phyloP scores from a whole-genome alignment of 1,140 invertebrate genomes.

The Lepidurus couesii region DNA sequence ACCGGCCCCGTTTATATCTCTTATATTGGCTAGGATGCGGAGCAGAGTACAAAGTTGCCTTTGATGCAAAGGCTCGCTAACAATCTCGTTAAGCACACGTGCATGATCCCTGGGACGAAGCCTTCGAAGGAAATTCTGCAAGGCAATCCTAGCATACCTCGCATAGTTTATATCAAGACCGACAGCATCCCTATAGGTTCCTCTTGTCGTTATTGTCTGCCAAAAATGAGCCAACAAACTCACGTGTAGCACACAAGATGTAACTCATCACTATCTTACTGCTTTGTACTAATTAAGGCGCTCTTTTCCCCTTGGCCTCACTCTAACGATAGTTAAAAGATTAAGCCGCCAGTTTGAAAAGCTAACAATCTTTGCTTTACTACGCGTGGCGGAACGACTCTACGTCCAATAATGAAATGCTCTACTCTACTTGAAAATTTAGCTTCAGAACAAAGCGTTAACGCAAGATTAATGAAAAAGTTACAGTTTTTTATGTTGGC shows the following conservation, averaged over 20 bases:
- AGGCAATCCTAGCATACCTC: neutral
- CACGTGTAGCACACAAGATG: neutral
- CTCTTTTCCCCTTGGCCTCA: too few species aligned
- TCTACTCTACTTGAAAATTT: too few species aligned
- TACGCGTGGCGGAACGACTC: too few species aligned
- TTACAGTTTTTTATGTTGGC: too few species aligned
- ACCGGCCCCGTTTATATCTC: neutral
- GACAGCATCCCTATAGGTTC: neutral
- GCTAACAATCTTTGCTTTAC: too few species aligned
- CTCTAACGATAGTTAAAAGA: too few species aligned
- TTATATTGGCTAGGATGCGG: neutral
- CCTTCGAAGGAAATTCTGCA: neutral
- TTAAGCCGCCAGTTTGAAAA: too few species aligned
- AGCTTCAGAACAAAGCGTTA: too few species aligned
- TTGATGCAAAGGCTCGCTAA: conserved; percentile 21
- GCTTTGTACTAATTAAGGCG: too few species aligned
- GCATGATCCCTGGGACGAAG: neutral
- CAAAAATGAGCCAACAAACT: neutral
- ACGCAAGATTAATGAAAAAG: too few species aligned
- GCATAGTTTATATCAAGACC: neutral
- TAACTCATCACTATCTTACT: neutral
- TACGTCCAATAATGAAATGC: too few species aligned
- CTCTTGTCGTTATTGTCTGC: neutral
- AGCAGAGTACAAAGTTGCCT: neutral
- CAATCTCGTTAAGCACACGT: conserved; percentile 15